Conservation (phyloP, 2,797 vertebrate species). For the Rachycentron canadum region DNA sequence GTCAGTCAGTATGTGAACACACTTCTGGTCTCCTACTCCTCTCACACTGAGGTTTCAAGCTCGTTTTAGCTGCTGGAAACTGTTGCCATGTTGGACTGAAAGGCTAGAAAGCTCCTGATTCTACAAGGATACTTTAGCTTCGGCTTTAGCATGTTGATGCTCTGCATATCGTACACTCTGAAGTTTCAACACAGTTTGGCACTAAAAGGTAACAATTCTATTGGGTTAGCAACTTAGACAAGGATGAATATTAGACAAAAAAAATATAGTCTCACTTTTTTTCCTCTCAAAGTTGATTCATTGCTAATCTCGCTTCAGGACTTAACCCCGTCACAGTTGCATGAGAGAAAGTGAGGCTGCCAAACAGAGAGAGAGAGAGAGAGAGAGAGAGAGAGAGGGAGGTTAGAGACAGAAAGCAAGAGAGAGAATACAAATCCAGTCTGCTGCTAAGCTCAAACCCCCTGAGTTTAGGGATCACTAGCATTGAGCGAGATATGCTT, state of each 20-base stretch:
- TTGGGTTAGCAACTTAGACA: background rate
- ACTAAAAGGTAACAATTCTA: slow-evolving; percentile 4
- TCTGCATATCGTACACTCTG: slow-evolving; percentile 2
- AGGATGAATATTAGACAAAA: slow-evolving; percentile 23
- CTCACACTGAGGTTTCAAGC: background rate
- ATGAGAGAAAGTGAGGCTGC: slow-evolving; percentile 18
- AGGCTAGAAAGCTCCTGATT: background rate
- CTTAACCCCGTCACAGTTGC: slow-evolving; percentile 16
- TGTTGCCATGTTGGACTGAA: background rate
- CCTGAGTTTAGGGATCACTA: slow-evolving; percentile 66
- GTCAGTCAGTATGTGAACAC: background rate
- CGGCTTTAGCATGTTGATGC: slow-evolving; percentile 4
- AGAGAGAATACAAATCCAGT: slow-evolving; percentile 60
- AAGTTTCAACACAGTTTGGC: background rate
- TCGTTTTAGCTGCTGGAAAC: background rate
- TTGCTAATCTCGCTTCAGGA: slow-evolving; percentile 24
- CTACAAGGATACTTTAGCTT: background rate
- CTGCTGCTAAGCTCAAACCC: slow-evolving; percentile 59
- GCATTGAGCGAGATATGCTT: slow-evolving; percentile 67
- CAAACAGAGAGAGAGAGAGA: slow-evolving; percentile 47
- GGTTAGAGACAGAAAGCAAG: slow-evolving; percentile 28
- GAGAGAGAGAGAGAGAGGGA: too few species aligned
- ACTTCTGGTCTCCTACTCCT: background rate
- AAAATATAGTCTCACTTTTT: slow-evolving; percentile 16
- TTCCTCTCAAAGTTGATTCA: slow-evolving; percentile 25